These are phyloP conservation scores for Hippocampus zosterae DNA, from an alignment of 2,113 vertebrate species.

Conservation along the genomic window DNA sequence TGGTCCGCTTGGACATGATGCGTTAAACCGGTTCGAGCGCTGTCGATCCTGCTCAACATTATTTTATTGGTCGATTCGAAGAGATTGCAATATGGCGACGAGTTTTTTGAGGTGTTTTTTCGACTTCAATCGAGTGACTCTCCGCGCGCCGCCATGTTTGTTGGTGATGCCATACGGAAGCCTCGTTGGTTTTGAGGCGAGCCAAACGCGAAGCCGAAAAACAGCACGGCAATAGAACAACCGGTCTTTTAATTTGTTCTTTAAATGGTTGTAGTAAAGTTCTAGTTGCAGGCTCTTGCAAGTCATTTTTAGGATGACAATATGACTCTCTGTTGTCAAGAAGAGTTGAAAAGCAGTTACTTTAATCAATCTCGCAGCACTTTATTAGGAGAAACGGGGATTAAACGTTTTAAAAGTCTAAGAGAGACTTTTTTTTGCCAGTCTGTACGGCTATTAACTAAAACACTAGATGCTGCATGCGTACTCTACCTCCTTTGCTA, in stretches of 20 bases:
- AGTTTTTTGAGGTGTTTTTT: constrained; percentile 3
- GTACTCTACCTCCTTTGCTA: constrained; percentile 41
- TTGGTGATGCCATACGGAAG: constrained; percentile 50
- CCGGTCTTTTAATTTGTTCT: too few species aligned
- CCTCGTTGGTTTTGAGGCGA: constrained; percentile 7
- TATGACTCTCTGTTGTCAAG: too few species aligned
- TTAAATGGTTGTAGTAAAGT: not conserved
- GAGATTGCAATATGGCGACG: not conserved
- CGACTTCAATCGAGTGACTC: not conserved
- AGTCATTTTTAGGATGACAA: too few species aligned
- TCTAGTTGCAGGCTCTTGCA: too few species aligned
- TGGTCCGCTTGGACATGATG: constrained; percentile 43
- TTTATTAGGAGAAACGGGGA: too few species aligned
- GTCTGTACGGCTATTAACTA: constrained; percentile 67
- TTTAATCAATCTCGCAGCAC: too few species aligned
- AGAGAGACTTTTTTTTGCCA: not conserved
- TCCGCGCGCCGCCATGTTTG: constrained; percentile 44
- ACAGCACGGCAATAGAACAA: not conserved
- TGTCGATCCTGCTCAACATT: constrained; percentile 6
- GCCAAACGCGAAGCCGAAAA: not conserved
- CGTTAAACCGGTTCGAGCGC: not conserved
- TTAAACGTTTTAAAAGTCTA: too few species aligned
- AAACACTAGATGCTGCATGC: constrained; percentile 95
- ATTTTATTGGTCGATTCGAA: not conserved
- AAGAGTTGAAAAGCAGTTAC: too few species aligned